Base-by-base conservation (phyloP, 1,140 invertebrate species). In the Polypedilum pembai region DNA sequence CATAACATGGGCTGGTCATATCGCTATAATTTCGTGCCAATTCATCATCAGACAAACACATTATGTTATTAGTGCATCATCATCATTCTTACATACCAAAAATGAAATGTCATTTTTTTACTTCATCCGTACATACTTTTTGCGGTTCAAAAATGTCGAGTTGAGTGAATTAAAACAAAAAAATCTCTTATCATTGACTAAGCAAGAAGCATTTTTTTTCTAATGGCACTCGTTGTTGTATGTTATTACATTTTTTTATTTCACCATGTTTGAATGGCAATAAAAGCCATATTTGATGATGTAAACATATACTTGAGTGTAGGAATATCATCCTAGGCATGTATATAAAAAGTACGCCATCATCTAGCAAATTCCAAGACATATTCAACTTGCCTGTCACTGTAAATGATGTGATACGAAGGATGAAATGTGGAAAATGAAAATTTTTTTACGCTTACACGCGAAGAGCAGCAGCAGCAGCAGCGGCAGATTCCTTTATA, bases 391-490 rank as follows among this genome's bases (percentile, higher is more conserved):
- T 56, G 8, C 45, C 10, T 56, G 45, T 56, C 45, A 56, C 45
- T 56, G 45, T n/a, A 56, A 56, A 56, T 56, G 45, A 56, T 56
- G 45, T 56, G 45, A 56, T 56, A n/a, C 45, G 45, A 56, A 56
- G 45, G 45, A 56, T 56, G 45, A 56, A 56, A 56, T 56, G 45
- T 56, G 45, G 45, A 56, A 56, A 56, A 56, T 56, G 45, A 56
- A 56, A 56, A n/a, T 56, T 56, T 45, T 56, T 56, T 56, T n/a
- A 56, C 15, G 12, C 45, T 45, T 45, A n/a, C n/a, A 56, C 45
- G 12, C 45, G 45, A 56, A 56, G 4, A n/a, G 15, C 45, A 56
- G 24, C 1, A 33, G 24, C 24, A 56, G 45, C 45, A 56, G 24
- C 24, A 56, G 45, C 45, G 15, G 12, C 12, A 56, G 45, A 56